Conservation (phyloP, 2,797 vertebrate species). For the Chrysocyon brachyurus region DNA sequence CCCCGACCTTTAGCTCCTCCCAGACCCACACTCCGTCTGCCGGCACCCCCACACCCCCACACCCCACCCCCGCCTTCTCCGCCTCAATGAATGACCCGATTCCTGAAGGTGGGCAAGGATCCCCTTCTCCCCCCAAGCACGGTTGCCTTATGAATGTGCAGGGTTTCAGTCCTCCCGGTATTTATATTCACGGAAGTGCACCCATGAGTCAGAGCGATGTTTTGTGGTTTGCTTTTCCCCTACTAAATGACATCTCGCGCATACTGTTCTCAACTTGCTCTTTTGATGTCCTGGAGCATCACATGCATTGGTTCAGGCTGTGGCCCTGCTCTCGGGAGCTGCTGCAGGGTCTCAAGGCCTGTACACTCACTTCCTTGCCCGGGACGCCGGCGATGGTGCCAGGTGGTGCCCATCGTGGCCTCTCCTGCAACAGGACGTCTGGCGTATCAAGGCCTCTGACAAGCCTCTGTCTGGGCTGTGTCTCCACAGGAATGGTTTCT, state of each 20-base stretch:
- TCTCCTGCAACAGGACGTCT: background rate
- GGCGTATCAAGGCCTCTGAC: background rate
- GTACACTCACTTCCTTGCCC: background rate
- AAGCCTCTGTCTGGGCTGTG: background rate
- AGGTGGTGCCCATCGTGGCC: background rate
- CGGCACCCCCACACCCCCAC: background rate
- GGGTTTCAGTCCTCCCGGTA: background rate
- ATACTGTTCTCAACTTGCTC: background rate
- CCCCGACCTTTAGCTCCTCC: background rate
- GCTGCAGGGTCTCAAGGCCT: accelerated
- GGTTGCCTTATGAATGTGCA: background rate
- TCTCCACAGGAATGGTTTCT: background rate
- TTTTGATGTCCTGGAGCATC: background rate
- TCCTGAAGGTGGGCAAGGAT: background rate
- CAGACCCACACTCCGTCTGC: background rate
- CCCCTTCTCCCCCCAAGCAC: too few species aligned
- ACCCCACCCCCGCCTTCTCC: background rate
- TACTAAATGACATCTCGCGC: background rate
- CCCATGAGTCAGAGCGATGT: accelerated
- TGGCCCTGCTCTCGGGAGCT: background rate
- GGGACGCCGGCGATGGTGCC: background rate
- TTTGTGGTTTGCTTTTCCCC: background rate
- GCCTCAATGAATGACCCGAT: background rate
- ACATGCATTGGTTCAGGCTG: background rate
- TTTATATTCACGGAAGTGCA: accelerated